phyloP scores from a whole-genome alignment of 2,113 vertebrate species.

The Anhinga rufa region DNA sequence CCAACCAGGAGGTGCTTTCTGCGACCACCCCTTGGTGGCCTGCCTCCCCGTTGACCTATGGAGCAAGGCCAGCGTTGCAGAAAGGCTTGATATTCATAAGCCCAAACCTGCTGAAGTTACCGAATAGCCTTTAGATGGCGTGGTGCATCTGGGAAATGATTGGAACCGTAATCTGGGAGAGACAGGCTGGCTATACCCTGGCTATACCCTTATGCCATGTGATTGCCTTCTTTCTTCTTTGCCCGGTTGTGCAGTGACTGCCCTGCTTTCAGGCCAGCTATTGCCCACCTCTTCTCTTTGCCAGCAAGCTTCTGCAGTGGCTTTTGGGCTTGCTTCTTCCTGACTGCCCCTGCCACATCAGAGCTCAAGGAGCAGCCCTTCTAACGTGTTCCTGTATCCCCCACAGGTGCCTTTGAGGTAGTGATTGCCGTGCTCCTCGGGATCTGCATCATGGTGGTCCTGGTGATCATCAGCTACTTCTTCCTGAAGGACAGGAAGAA shows the following conservation, averaged over 20 bases:
- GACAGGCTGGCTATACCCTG: not conserved
- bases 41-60: not conserved
- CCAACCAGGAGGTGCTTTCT: not conserved
- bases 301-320: not conserved
- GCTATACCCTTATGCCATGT: not conserved
- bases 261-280: not conserved
- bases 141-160: not conserved
- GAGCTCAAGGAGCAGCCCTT: not conserved
- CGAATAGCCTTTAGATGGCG: constrained; percentile 10
- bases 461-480: constrained; percentile 81
- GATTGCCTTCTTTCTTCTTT: not conserved
- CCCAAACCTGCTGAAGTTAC: not conserved
- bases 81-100: not conserved
- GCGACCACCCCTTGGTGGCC: not conserved
- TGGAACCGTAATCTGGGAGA: not conserved
- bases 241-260: not conserved
- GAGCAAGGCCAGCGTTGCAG: not conserved
- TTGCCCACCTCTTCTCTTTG: not conserved
- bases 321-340: not conserved
- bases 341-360: not conserved
- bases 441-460: constrained; percentile 77
- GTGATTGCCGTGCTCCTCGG: constrained; percentile 74
- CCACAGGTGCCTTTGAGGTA: constrained; percentile 64
- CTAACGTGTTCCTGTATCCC: not conserved
- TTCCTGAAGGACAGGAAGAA: constrained; percentile 78